Evolutionary conservation across 2,888 invertebrate species (phyloP), one percentile per base, ranked within the genome.

Genomic region (Agrilus cyanescens): DNA sequence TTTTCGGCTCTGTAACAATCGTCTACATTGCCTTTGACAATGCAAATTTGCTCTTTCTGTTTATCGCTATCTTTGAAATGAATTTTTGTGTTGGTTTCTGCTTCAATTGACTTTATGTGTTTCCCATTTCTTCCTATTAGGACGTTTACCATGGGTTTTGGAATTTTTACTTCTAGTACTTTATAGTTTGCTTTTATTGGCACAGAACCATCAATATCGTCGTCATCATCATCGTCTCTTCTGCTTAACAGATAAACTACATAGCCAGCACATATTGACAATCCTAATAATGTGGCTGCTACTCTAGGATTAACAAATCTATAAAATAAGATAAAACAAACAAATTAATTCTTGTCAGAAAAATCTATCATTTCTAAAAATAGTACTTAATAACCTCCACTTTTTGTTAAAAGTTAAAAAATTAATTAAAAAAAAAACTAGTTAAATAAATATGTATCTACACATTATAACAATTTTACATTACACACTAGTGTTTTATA

Each of bases 61-160:
- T 76, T 76, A 31, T 73, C 73, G 34, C 75, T 75, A 47, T 78
- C 76, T 35, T 70, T 66, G 47, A 65, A 67, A 48, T 52, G 54
- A 32, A 82, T 74, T 40, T 62, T 63, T 0, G 90, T 84, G 31
- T 78, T 77, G 0, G 85, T 80, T 52, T 75, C 76, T 41, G 75
- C 73, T 62, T 90, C 82, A 47, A 93, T 77, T 44, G 76, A 71
- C 62, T 82, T 83, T 38, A 91, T 77, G 55, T 78, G 80, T n/a
- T 73, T 67, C 5, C 91, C 90, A 53, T 75, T 77, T 51, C 85
- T 74, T 31, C 91, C 85, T 54, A 85, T 81, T 43, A 85, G 65
- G 41, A 74, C 69, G 6, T 81, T 75, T 13, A 82, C 75, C 55
- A 75, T 71, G 42, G 76, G 74, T 54, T 76, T 78, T 0, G 78